A percentile compares a stretch with the other conserved stretches of the same genome.
phyloP scores from a whole-genome alignment of 2,797 vertebrate genomes.

The Melanotaenia boesemani region DNA sequence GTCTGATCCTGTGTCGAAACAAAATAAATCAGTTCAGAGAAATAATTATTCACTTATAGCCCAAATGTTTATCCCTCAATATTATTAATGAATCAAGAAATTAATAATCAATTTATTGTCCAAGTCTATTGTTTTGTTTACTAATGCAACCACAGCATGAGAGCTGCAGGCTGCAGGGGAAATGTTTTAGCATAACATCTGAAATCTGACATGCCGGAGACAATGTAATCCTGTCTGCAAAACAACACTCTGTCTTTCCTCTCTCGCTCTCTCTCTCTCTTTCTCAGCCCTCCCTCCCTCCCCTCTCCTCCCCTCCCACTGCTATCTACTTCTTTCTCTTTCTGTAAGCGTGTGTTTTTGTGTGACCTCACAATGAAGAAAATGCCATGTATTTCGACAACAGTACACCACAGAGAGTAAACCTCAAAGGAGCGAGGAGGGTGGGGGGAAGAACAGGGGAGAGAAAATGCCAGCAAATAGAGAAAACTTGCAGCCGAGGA shows the following conservation, averaged over 20 bases:
- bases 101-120: background rate
- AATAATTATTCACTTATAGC: background rate
- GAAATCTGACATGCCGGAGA: slow-evolving; percentile 68
- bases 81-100: background rate
- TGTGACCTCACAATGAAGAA: slow-evolving; percentile 45
- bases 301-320: background rate
- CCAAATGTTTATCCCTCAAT: background rate
- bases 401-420: slow-evolving; percentile 45
- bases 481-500: slow-evolving; percentile 36
- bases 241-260: slow-evolving; percentile 59
- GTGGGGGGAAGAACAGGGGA: too few species aligned
- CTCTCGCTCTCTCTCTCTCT: slow-evolving; percentile 15
- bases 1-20: background rate
- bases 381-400: slow-evolving; percentile 49
- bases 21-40: background rate
- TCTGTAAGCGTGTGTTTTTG: slow-evolving; percentile 29
- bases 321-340: slow-evolving; percentile 40
- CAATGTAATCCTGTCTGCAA: slow-evolving; percentile 76
- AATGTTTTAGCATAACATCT: slow-evolving; percentile 66
- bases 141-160: slow-evolving; percentile 21
- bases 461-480: slow-evolving; percentile 1
- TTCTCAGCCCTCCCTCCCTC: background rate
- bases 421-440: slow-evolving; percentile 30
- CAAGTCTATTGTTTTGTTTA: slow-evolving; percentile 28
- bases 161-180: slow-evolving; percentile 37